A percentile compares a stretch with the other conserved stretches of the same genome.
Conservation (phyloP, 2,797 vertebrate genomes). For the Sitta carolinensis region DNA sequence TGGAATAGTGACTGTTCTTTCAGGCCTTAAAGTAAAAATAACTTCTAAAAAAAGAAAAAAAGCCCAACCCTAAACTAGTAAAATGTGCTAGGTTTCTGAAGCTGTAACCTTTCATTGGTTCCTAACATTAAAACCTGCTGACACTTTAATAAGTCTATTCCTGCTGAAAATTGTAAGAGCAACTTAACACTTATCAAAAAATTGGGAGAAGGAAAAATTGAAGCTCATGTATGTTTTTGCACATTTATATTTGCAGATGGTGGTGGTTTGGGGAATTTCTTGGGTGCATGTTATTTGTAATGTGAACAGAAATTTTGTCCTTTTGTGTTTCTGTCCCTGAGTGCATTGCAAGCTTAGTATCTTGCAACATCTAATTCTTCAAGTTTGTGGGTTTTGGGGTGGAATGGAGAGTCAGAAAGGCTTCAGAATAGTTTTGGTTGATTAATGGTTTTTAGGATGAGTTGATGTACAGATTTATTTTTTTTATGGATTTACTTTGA, state of each 20-base stretch:
- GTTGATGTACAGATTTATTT: neutral
- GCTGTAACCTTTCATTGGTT: neutral
- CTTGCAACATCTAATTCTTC: neutral
- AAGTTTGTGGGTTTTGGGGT: neutral
- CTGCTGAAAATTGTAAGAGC: neutral
- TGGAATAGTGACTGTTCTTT: constrained; percentile 2
- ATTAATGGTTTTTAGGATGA: neutral
- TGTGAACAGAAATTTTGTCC: neutral
- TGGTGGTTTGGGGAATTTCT: neutral
- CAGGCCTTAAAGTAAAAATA: neutral
- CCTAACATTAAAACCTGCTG: neutral
- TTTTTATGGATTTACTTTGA: neutral
- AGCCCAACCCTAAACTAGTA: neutral
- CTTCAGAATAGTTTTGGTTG: neutral
- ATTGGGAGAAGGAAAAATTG: neutral
- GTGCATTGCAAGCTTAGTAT: neutral
- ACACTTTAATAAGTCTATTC: neutral
- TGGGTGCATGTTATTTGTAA: neutral
- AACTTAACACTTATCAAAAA: neutral
- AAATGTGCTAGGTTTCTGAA: neutral
- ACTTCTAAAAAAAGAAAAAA: neutral
- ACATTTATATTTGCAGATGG: neutral
- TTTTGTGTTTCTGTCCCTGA: neutral
- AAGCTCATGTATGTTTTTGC: neutral
- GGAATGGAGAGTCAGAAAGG: neutral